A percentile compares a stretch with the other conserved stretches of the same genome.
Conservation (phyloP, 2,888 invertebrate species). For the Caenorhabditis becei region DNA sequence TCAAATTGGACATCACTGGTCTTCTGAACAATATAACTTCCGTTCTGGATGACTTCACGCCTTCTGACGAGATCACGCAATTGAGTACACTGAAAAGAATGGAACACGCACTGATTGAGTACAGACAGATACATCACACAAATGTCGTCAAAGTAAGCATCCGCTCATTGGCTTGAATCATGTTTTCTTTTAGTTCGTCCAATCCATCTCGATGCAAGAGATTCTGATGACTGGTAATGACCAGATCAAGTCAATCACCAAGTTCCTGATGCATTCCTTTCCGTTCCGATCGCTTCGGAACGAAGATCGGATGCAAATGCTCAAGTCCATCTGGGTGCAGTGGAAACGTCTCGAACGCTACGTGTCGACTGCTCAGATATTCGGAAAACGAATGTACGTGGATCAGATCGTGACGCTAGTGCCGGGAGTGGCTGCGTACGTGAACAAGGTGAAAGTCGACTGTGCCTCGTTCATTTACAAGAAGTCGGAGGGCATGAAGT, state of each 20-base stretch:
- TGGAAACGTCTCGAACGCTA: conserved; percentile 62
- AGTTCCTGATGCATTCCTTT: conserved; percentile 60
- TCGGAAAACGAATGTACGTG: conserved; percentile 47
- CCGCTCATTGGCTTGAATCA: too few relatives aligned
- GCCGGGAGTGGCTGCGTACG: conserved; percentile 41
- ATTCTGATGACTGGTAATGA: conserved; percentile 45
- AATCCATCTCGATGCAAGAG: conserved; percentile 41
- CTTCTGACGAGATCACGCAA: conserved; percentile 13
- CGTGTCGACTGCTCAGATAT: conserved; percentile 55
- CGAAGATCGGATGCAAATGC: conserved; percentile 58
- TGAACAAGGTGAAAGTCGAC: conserved; percentile 39
- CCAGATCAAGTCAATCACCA: conserved; percentile 60
- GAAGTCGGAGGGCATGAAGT: conserved; percentile 53
- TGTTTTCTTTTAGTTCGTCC: conserved; percentile 43
- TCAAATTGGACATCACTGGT: conserved; percentile 57
- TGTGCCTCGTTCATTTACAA: conserved; percentile 45
- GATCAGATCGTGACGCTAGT: conserved; percentile 55
- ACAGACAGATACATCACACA: conserved; percentile 39
- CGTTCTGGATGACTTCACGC: conserved; percentile 31
- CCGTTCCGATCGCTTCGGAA: conserved; percentile 43
- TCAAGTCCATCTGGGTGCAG: conserved; percentile 63
- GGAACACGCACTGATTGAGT: conserved; percentile 46
- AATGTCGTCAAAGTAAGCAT: conserved; percentile 43
- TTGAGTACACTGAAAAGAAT: conserved; percentile 41
- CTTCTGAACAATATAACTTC: conserved; percentile 48